Percentiles rank a stretch among this genome's conserved stretches.
Conservation (phyloP, 2,113 vertebrate species). For the Microtus ochrogaster region DNA sequence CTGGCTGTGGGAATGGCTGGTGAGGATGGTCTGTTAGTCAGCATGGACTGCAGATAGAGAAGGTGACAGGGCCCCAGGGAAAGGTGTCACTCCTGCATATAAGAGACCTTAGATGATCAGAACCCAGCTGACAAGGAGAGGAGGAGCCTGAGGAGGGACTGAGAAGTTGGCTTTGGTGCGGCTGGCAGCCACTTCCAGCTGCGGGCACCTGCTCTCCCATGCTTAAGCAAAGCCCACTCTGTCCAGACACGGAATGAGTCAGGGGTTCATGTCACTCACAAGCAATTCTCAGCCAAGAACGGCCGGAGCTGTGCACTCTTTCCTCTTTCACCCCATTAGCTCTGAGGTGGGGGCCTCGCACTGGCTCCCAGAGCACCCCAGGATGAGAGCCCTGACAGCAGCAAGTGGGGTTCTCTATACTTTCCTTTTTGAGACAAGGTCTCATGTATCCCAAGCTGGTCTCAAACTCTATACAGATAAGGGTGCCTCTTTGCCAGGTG, state of each 20-base stretch:
- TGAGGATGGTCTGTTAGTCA: not conserved
- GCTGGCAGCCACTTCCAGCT: not conserved
- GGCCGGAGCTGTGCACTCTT: not conserved
- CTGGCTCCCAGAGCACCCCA: not conserved
- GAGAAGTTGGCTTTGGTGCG: accelerated
- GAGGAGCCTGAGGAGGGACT: not conserved
- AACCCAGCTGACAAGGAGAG: no score
- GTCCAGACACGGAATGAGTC: not conserved
- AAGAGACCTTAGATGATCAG: not conserved
- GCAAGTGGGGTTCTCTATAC: not conserved
- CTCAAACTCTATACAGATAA: not conserved
- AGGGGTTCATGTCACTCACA: not conserved
- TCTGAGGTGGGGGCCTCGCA: accelerated
- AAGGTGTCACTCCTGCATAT: accelerated
- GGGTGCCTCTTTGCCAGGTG: not conserved
- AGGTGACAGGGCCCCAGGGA: no score
- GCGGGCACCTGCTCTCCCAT: not conserved
- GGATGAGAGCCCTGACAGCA: accelerated
- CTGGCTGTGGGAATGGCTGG: not conserved
- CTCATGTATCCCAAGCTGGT: not conserved
- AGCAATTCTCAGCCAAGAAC: accelerated
- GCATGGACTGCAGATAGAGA: not conserved
- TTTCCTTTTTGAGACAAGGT: not conserved
- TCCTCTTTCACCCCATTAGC: not conserved
- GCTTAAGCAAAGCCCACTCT: not conserved